Evolutionary conservation across 2,888 invertebrate genomes (phyloP), one percentile per base, ranked within the genome.

Genomic region (Tiliacea aurago): DNA sequence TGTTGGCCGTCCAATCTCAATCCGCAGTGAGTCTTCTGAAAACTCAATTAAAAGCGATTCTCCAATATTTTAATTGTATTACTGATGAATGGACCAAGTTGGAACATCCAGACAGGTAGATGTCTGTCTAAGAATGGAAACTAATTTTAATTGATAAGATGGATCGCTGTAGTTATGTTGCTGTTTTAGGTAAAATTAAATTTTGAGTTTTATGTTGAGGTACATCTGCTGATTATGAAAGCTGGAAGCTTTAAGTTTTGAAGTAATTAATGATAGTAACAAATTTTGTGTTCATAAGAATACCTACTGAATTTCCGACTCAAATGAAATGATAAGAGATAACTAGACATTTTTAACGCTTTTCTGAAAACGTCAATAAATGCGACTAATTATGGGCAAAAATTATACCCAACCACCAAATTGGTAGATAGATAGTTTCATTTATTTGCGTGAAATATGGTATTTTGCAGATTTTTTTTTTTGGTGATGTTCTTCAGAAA

Each of bases 1-100:
- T 84, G 68, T 43, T 63, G 18, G 37, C 61, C 63, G 4, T 70
- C 51, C 74, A 78, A 84, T 83, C 70, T 76, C 76, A 76, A 61
- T 76, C 61, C 64, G 18, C 43, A 72, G 62, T 66, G 74, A 81
- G 85, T 88, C 79, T 84, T 80, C 77, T 59, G 70, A 86, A 89
- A 91, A 91, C 90, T 90, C 90, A 91, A 91, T 91, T 91, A 91
- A 90, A 89, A 85, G 78, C 61, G 77, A 66, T 81, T 87, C 85
- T 88, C 86, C 72, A 88, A 88, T 89, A 89, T 84, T 90, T 88
- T 89, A 88, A 91, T 90, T 91, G 90, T 91, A 83, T 87, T 74
- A 74, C 86, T 89, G 90, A 89, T 90, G 88, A 91, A 91, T 91
- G 86, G 86, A 68, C 73, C 72, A 84, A 90, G 84, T 90, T 89